phyloP scores from a whole-genome alignment of 2,113 vertebrate genomes.

The Sinocyclocheilus grahami region DNA sequence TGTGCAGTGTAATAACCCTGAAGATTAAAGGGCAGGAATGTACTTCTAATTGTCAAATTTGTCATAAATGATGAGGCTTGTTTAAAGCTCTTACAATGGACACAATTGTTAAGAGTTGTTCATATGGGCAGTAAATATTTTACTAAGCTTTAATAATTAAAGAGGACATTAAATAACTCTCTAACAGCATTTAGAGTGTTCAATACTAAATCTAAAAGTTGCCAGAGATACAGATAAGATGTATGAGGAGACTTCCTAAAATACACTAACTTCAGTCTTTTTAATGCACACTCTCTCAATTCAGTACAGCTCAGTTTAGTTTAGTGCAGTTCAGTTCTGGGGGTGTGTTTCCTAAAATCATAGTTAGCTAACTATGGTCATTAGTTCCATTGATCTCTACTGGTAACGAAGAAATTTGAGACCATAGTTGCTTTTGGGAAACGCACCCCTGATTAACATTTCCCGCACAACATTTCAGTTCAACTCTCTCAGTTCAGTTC shows the following conservation, averaged over 20 bases:
- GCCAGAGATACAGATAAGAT: background rate
- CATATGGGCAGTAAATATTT: background rate
- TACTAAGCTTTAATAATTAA: background rate
- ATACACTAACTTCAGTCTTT: too few species aligned
- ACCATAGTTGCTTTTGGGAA: too few species aligned
- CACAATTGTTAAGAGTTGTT: background rate
- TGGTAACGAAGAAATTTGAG: too few species aligned
- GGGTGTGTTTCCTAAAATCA: too few species aligned
- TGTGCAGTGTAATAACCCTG: slow-evolving; percentile 19
- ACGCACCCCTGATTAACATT: too few species aligned
- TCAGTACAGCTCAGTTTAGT: background rate
- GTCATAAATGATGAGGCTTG: background rate
- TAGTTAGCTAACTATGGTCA: too few species aligned
- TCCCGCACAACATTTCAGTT: too few species aligned
- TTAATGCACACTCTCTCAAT: too few species aligned
- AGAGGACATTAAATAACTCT: background rate
- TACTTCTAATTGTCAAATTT: background rate
- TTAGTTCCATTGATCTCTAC: too few species aligned
- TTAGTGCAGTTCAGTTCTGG: background rate
- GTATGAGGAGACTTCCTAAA: background rate
- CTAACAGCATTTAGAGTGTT: background rate
- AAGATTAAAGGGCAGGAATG: slow-evolving; percentile 14
- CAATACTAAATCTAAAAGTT: background rate
- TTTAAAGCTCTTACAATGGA: background rate
- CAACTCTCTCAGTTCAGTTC: background rate